Evolutionary conservation across 2,888 invertebrate species (phyloP), one percentile per base, ranked within the genome.

Genomic region (Poecilus cupreus): DNA sequence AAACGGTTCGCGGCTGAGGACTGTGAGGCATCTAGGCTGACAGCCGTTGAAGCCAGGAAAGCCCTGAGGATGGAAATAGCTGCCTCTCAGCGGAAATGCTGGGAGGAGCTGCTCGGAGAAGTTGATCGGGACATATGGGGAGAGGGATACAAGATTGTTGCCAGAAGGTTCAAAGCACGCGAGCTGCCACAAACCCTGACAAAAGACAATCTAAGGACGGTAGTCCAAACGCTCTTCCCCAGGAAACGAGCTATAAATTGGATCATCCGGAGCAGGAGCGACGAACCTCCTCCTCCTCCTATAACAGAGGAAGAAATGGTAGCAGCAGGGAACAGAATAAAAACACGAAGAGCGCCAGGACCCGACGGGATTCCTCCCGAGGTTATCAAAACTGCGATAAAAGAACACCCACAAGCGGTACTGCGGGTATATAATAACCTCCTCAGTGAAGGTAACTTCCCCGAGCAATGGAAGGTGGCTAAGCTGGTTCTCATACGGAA

Each of bases 291-390:
- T 22, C 13, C 2, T 8, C 18, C 26, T 5, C 5, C 26, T 3
- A 5, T 26, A 3, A 26, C 49, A 13, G 49, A 49, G 11, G 51
- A n/a, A 8, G 74, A 74, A 49, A 6, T 74, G 3, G 6, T 18
- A 3, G 8, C 16, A 18, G 72, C 72, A 5, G n/a, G 6, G 20
- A 20, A 4, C 8, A 77, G 24, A 22, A 1, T 57, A 1, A 57
- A 18, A 37, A 10, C 3, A 11, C 20, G 60, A 11, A 57, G 32
- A 13, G 77, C 77, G 8, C 60, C 39, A 6, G 77, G 77, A 4
- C 77, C 77, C 6, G 77, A 77, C 22, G 60, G 39, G 2, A 16
- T 77, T 3, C 77, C 77, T 1, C 39, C 77, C 5, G 77, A 77
- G 16, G 60, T 37, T 0, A 24, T 77, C 2, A 77, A 60, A 43